Evolutionary conservation across 1,140 invertebrate genomes (phyloP).

Genomic region (Psilanteris sp.): DNA sequence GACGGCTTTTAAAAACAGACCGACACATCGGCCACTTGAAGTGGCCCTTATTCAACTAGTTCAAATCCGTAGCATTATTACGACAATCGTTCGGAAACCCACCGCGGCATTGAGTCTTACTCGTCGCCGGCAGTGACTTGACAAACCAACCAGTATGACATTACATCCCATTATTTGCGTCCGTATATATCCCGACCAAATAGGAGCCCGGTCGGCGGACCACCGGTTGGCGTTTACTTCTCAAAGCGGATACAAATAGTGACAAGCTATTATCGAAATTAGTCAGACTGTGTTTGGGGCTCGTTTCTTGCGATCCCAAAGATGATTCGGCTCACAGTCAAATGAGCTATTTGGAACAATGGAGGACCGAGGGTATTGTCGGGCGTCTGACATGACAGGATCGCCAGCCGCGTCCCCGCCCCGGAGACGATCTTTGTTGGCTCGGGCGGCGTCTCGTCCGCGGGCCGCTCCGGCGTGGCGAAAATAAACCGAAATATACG

Average conservation of each 20-base stretch:
- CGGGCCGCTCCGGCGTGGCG: constrained; percentile 21
- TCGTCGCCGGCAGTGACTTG: too few species aligned
- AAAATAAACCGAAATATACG: constrained; percentile 50
- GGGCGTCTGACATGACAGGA: constrained; percentile 33
- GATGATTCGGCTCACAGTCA: constrained; percentile 18
- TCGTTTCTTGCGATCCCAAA: constrained; percentile 6
- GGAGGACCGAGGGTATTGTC: constrained; percentile 21
- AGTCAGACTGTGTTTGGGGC: constrained; percentile 36
- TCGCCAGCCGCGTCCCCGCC: constrained; percentile 20
- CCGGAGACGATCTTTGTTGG: constrained; percentile 41
- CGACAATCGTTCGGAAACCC: too few species aligned
- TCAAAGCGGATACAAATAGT: constrained; percentile 33
- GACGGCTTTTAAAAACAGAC: too few species aligned
- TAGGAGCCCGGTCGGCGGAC: too few species aligned
- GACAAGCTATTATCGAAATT: constrained; percentile 57
- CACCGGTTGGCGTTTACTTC: not conserved
- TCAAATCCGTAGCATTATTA: too few species aligned
- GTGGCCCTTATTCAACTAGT: too few species aligned
- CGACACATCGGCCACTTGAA: too few species aligned
- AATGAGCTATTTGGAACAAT: constrained; percentile 49
- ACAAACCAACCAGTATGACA: too few species aligned
- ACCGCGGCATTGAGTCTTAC: too few species aligned
- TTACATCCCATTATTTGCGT: too few species aligned
- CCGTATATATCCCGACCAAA: too few species aligned
- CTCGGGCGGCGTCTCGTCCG: constrained; percentile 18